Conservation (phyloP, 2,113 vertebrate genomes). For the Pogonocichla stellata region DNA sequence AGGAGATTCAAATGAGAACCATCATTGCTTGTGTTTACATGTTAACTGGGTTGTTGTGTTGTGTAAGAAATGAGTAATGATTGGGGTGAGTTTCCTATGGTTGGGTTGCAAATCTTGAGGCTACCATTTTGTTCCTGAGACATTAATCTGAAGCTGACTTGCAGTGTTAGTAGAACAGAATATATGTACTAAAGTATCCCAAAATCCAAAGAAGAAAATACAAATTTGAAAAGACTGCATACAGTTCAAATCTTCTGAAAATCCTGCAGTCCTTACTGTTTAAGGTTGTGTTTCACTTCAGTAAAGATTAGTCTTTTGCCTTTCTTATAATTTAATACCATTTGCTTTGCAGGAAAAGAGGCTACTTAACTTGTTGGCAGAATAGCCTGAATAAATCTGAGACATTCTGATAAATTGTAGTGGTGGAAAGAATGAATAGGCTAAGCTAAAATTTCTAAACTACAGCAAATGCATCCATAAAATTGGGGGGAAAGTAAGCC, state of each 20-base stretch:
- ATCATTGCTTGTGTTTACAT: slow-evolving; percentile 56
- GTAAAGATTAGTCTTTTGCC: background rate
- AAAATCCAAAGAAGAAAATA: slow-evolving; percentile 8
- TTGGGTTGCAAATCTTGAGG: background rate
- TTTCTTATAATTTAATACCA: background rate
- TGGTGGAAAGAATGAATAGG: background rate
- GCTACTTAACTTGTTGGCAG: background rate
- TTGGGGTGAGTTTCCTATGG: background rate
- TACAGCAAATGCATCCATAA: background rate
- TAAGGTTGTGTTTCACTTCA: background rate
- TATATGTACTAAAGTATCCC: background rate
- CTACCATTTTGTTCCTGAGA: background rate
- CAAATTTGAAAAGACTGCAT: background rate
- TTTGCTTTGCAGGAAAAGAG: background rate
- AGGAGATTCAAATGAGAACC: background rate
- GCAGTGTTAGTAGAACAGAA: slow-evolving; percentile 19
- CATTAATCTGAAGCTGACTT: background rate
- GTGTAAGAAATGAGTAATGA: background rate
- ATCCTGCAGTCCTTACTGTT: background rate
- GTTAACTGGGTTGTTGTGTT: background rate
- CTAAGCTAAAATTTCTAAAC: background rate
- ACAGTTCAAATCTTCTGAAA: background rate
- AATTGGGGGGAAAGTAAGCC: background rate
- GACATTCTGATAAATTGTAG: background rate
- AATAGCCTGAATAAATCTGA: background rate